Percentiles rank a stretch among this genome's conserved stretches.
Evolutionary conservation across 2,888 invertebrate genomes (phyloP).

Genomic region (Lasioglossum lativentre): DNA sequence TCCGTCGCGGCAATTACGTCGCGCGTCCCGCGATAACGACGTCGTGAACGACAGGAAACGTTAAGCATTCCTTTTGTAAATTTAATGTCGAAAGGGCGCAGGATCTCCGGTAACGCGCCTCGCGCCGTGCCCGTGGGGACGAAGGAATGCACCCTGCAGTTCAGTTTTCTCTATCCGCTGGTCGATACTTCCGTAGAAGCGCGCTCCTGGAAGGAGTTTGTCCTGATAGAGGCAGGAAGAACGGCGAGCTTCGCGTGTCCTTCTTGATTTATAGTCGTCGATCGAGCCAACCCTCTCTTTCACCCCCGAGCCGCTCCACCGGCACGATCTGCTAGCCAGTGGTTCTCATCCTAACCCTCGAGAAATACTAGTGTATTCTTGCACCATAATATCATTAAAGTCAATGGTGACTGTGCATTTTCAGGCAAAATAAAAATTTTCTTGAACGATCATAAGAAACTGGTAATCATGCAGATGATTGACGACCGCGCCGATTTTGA

Average conservation of each 20-base stretch:
- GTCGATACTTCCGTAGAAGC: constrained; percentile 65
- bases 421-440: too few relatives aligned
- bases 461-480: too few relatives aligned
- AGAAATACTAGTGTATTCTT: too few relatives aligned
- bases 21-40: constrained; percentile 40
- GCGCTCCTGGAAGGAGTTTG: constrained; percentile 65
- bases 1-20: constrained; percentile 39
- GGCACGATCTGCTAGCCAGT: constrained; percentile 51
- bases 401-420: not conserved
- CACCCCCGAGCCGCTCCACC: constrained; percentile 45
- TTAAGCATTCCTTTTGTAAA: constrained; percentile 56
- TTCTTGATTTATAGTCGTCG: constrained; percentile 72
- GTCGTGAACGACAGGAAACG: constrained; percentile 33
- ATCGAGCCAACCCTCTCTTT: constrained; percentile 58
- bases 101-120: constrained; percentile 50
- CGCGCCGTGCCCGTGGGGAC: not conserved
- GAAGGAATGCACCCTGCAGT: constrained; percentile 24
- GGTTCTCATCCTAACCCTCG: constrained; percentile 48
- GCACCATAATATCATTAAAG: not conserved
- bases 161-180: constrained; percentile 54
- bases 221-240: constrained; percentile 63
- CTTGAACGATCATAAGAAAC: too few relatives aligned
- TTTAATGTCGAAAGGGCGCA: constrained; percentile 49
- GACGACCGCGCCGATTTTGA: too few relatives aligned
- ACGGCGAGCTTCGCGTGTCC: constrained; percentile 71